Percentiles rank a stretch among this genome's conserved stretches.
phyloP scores from a whole-genome alignment of 2,113 vertebrate genomes.

The Microcebus lehilahytsara region DNA sequence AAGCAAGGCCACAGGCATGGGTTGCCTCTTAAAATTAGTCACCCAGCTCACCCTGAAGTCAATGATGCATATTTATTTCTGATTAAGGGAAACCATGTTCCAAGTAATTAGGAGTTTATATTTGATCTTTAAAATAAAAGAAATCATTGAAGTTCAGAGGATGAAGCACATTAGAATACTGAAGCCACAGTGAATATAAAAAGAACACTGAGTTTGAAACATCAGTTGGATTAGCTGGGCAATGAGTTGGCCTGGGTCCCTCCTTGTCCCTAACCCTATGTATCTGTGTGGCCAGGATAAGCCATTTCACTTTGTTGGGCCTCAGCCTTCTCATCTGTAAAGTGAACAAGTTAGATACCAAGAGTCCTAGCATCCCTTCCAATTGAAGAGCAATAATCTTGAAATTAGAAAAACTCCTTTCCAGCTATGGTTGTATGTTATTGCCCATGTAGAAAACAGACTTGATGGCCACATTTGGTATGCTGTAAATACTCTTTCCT shows the following conservation, averaged over 20 bases:
- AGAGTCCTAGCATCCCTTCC: neutral
- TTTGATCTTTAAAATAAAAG: slow-evolving; percentile 24
- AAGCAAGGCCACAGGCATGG: neutral
- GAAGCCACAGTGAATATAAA: neutral
- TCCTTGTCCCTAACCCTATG: neutral
- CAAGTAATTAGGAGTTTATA: neutral
- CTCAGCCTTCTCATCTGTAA: neutral
- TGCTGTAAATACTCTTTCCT: neutral
- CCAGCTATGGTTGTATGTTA: neutral
- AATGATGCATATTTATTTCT: neutral
- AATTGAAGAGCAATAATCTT: neutral
- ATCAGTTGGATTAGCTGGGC: neutral
- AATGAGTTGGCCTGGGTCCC: neutral
- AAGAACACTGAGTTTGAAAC: neutral
- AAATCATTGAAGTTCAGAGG: neutral
- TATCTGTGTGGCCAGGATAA: neutral
- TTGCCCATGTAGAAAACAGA: neutral
- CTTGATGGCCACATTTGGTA: neutral
- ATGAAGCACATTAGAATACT: neutral
- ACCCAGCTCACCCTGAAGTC: neutral
- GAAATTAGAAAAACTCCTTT: neutral
- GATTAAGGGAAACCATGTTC: neutral
- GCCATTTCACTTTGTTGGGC: neutral
- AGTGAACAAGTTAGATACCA: neutral
- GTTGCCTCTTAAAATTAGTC: neutral